A percentile compares a stretch with the other conserved stretches of the same genome.
These are phyloP conservation scores for Tetranychus urticae DNA, from an alignment of 1,140 invertebrate genomes.

Conservation along the genomic window DNA sequence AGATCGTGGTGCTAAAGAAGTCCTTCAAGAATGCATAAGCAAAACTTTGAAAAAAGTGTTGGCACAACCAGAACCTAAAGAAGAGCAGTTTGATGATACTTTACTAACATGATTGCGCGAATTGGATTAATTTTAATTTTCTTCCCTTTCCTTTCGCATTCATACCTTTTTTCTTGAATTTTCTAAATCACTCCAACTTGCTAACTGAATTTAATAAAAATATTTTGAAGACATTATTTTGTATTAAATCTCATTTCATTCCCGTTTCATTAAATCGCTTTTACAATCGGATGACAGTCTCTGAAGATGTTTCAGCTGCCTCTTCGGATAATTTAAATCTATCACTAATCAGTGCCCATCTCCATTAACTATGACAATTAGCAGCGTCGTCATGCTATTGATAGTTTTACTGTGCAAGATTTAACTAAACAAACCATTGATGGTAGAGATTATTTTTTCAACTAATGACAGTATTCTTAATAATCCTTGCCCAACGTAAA, in stretches of 20 bases:
- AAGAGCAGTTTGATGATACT: constrained; percentile 75
- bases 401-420: not conserved
- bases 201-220: too few relatives aligned
- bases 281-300: not conserved
- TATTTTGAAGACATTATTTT: too few relatives aligned
- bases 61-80: constrained; percentile 46
- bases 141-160: too few relatives aligned
- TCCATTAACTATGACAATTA: not conserved
- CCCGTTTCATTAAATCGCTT: not conserved
- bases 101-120: constrained; percentile 22
- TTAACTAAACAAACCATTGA: not conserved
- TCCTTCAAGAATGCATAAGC: constrained; percentile 60
- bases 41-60: constrained; percentile 48
- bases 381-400: not conserved
- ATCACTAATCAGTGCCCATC: not conserved
- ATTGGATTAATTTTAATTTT: too few relatives aligned
- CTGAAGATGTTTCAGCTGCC: not conserved
- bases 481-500: constrained; percentile 20
- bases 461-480: constrained; percentile 61
- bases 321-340: not conserved
- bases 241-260: too few relatives aligned
- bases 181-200: too few relatives aligned
- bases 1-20: constrained; percentile 63
- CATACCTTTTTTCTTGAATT: too few relatives aligned
- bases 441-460: constrained; percentile 30